phyloP scores from a whole-genome alignment of 2,888 invertebrate genomes.

The Sarcophaga subvicina region DNA sequence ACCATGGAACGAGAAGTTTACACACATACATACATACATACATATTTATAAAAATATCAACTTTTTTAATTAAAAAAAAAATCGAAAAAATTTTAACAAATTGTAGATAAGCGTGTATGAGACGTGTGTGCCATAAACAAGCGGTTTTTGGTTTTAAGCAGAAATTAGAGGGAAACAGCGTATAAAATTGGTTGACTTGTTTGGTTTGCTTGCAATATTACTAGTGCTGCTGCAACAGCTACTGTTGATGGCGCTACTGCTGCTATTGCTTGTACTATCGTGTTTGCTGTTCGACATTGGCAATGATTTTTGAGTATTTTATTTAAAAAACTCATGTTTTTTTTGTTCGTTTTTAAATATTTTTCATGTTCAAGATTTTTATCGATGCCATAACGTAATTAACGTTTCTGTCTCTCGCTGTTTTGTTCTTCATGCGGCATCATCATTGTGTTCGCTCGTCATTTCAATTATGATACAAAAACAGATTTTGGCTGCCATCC shows the following conservation, averaged over 20 bases:
- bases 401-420: background rate
- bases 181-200: background rate
- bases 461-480: constrained; percentile 65
- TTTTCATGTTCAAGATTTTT: background rate
- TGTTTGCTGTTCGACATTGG: constrained; percentile 1
- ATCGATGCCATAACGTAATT: background rate
- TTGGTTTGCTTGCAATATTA: constrained; percentile 28
- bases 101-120: no score
- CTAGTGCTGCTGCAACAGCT: background rate
- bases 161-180: background rate
- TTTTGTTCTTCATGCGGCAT: background rate
- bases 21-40: background rate
- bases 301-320: background rate
- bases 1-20: constrained; percentile 42
- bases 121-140: no score
- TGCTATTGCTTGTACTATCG: constrained; percentile 23
- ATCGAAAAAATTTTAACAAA: background rate
- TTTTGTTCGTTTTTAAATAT: no score
- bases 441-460: constrained; percentile 44
- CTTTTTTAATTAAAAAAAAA: background rate
- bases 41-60: background rate
- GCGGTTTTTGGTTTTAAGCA: background rate
- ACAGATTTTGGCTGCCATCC: constrained; percentile 68
- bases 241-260: constrained; percentile 19
- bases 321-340: no score